Base-by-base conservation (phyloP, 2,113 vertebrate genomes). In the Stomatorhinus ivindoensis region DNA sequence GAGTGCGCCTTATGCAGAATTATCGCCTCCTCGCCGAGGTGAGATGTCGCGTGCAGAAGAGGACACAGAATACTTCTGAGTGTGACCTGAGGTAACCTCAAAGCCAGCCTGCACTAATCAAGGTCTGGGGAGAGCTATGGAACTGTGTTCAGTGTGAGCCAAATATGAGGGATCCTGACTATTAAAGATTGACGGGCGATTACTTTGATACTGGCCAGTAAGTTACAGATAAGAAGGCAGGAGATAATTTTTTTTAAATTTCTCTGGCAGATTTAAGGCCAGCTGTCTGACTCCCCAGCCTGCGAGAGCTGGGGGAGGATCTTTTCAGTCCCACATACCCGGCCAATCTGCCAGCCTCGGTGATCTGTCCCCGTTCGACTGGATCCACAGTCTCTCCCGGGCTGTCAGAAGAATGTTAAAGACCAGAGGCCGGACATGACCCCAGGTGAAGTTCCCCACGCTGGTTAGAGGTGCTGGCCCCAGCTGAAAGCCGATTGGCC, bases 401-500 rank as follows among this genome's bases (percentile, higher is more conserved):
- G 88, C 50, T 80, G 58, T 85, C 61, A 10, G n/a, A 46, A 50
- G 44, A 47, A 50, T 51, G 88, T 87, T 76, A 80, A 53, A 89
- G 24, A 86, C 69, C 89, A 91, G 86, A 80, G 61, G 83, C 50
- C 50, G 76, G 87, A 42, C 9, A 21, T 61, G 87, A 83, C 53
- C 31, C 80, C 65, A 48, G 84, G 80, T 11, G 46, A n/a, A 55
- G 44, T 58, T 42, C 48, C 42, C 65, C 82, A n/a, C 51, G 85
- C 85, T 76, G 85, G 85, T 46, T 50, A 15, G 31, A 50, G n/a
- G n/a, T n/a, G 11, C 9, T 27, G 24, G n/a, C 58, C 58, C 58
- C 2, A 27, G 24, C 58, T 65, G 58, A 65, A 27, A 27, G 61
- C 24, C 1, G n/a, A 65, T 10, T 10, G 61, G 61, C 1, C n/a